Percentiles rank a stretch among this genome's conserved stretches.
Evolutionary conservation across 2,888 invertebrate species (phyloP).

Genomic region (Acleris literana): DNA sequence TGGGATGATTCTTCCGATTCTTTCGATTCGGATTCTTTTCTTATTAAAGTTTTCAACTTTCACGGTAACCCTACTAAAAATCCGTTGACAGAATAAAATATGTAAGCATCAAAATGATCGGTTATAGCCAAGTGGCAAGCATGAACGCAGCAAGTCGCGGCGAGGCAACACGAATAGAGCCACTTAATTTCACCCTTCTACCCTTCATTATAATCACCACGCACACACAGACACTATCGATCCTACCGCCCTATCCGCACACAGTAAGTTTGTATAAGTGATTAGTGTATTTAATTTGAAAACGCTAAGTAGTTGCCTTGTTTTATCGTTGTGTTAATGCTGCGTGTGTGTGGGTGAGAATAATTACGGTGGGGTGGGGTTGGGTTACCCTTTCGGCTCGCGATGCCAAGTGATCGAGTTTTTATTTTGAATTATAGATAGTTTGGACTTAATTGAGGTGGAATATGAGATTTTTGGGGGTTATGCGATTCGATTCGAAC

Average conservation of each 20-base stretch:
- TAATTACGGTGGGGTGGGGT: constrained; percentile 70
- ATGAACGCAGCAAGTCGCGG: constrained; percentile 66
- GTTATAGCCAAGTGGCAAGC: constrained; percentile 72
- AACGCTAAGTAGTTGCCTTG: constrained; percentile 83
- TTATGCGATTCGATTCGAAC: constrained; percentile 3
- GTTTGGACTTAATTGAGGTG: constrained; percentile 32
- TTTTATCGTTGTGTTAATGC: constrained; percentile 72
- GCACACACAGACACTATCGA: constrained; percentile 77
- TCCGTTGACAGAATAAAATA: constrained; percentile 26
- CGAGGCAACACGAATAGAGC: constrained; percentile 77
- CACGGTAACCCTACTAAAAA: constrained; percentile 3
- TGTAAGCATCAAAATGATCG: constrained; percentile 59
- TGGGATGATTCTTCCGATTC: no score
- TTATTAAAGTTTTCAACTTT: no score
- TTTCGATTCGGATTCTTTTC: no score
- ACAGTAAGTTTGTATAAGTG: constrained; percentile 77
- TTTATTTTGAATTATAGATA: constrained; percentile 50
- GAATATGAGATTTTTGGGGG: constrained; percentile 15
- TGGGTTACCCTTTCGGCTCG: constrained; percentile 70
- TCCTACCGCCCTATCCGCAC: constrained; percentile 63
- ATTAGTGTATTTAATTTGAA: constrained; percentile 84
- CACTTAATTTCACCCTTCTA: constrained; percentile 82
- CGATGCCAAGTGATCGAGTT: constrained; percentile 68
- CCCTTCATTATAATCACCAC: constrained; percentile 82
- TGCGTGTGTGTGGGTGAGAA: constrained; percentile 58